Evolutionary conservation across 2,797 vertebrate genomes (phyloP).

Genomic region (Taenioides sp.): DNA sequence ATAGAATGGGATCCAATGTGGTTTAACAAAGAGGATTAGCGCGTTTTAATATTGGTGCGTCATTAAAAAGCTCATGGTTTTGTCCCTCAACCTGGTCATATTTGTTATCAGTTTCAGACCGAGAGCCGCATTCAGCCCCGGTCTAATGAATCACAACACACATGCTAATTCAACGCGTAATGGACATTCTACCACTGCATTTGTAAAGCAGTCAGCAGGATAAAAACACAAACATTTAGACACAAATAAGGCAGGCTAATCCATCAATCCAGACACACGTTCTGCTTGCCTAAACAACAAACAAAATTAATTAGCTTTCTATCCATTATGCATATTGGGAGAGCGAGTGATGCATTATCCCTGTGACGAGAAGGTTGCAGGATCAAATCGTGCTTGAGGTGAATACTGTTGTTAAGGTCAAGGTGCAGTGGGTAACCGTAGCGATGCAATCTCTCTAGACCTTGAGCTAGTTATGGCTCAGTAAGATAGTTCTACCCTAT

Average conservation of each 20-base stretch:
- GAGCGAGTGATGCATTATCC: not conserved
- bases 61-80: slow-evolving; percentile 13
- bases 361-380: not conserved
- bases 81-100: slow-evolving; percentile 21
- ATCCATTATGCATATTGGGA: slow-evolving; percentile 4
- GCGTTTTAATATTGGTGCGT: not conserved
- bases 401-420: not conserved
- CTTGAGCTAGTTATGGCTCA: too few species aligned
- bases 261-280: slow-evolving; percentile 2
- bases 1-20: not conserved
- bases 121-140: slow-evolving; percentile 9
- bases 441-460: too few species aligned
- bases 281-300: slow-evolving; percentile 17
- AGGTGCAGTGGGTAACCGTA: too few species aligned
- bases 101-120: slow-evolving; percentile 28
- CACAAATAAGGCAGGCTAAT: slow-evolving; percentile 6
- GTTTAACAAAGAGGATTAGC: slow-evolving; percentile 4
- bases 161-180: slow-evolving; percentile 20
- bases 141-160: slow-evolving; percentile 21
- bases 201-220: slow-evolving; percentile 23
- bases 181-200: slow-evolving; percentile 2
- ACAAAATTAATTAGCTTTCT: slow-evolving; percentile 18
- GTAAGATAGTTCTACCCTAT: too few species aligned
- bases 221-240: slow-evolving; percentile 21
- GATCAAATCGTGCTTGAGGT: not conserved